Percentiles rank a stretch among this genome's conserved stretches.
Conservation (phyloP, 2,888 invertebrate species). For the Macropis europaea region DNA sequence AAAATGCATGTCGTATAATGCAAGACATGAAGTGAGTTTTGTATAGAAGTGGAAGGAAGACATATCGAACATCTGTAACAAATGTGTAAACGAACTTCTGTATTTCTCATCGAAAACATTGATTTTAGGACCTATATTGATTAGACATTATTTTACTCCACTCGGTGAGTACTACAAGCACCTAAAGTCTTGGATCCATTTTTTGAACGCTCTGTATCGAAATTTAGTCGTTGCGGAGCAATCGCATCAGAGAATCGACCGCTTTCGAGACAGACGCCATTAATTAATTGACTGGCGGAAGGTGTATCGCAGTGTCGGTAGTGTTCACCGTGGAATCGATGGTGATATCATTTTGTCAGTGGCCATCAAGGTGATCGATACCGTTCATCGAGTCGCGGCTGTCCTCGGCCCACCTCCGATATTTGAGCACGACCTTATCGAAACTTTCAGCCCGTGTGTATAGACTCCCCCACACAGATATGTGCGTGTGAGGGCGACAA, state of each 20-base stretch:
- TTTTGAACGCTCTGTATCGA: background rate
- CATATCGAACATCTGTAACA: too few relatives aligned
- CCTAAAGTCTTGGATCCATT: too few relatives aligned
- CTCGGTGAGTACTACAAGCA: too few relatives aligned
- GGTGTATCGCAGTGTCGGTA: constrained; percentile 19
- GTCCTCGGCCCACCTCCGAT: constrained; percentile 21
- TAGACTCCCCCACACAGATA: constrained; percentile 13
- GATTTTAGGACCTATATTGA: too few relatives aligned
- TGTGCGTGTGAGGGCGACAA: constrained; percentile 34
- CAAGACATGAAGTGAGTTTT: too few relatives aligned
- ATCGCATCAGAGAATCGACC: background rate
- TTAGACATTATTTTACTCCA: too few relatives aligned
- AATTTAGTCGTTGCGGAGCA: background rate
- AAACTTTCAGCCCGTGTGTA: constrained; percentile 50
- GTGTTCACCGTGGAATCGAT: constrained; percentile 13
- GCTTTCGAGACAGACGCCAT: background rate
- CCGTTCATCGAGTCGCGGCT: constrained; percentile 17
- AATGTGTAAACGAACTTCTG: too few relatives aligned
- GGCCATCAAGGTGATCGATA: constrained; percentile 47
- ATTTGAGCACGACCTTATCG: constrained; percentile 53
- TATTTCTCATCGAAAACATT: too few relatives aligned
- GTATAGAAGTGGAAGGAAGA: too few relatives aligned
- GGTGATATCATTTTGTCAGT: constrained; percentile 22
- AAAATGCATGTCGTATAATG: too few relatives aligned
- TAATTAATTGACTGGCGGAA: constrained; percentile 40